Evolutionary conservation across 2,113 vertebrate genomes (phyloP), one percentile per base, ranked within the genome.

Genomic region (Channa maculata): DNA sequence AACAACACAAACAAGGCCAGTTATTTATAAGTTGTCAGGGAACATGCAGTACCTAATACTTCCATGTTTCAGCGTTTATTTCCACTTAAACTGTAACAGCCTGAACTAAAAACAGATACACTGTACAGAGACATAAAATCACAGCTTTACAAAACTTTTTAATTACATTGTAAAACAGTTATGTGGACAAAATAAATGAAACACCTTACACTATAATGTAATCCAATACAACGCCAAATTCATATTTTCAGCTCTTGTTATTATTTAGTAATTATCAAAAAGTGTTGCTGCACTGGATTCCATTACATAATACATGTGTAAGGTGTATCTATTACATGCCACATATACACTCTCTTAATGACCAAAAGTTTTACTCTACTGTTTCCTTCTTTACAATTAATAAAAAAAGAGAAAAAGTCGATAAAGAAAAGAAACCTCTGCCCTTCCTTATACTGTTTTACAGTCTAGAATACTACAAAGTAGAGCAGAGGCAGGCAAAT

Each of bases 1-100:
- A 88, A 90, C 88, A 78, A 72, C 86, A 65, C 52, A 6, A 53
- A 63, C 55, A 69, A 44, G 60, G 60, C 54, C 64, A 41, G 43
- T 45, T 85, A 79, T 87, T 82, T 79, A 63, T 69, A 81, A 74
- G 73, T 69, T 50, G 39, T 72, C 12, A 3, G 3, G 38, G 62
- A 77, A 77, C 72, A 39, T 1, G 14, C 54, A 58, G 55, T 67
- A 12, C 54, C 53, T 37, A 46, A n/a, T 65, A 15, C 53, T 73
- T 52, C 60, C 46, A 24, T 8, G 53, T 49, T 2, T 52, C 24
- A 3, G 33, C 66, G 7, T 39, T 41, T 45, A 41, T 41, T 66
- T 48, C n/a, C 50, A 36, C 34, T 49, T 59, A 13, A 36, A 46
- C 61, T 62, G 5, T 61, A 13, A 55, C 65, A 41, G 46, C 37